Conservation (phyloP, 1,140 invertebrate species). For the Hyposmocoma kahamanoa region DNA sequence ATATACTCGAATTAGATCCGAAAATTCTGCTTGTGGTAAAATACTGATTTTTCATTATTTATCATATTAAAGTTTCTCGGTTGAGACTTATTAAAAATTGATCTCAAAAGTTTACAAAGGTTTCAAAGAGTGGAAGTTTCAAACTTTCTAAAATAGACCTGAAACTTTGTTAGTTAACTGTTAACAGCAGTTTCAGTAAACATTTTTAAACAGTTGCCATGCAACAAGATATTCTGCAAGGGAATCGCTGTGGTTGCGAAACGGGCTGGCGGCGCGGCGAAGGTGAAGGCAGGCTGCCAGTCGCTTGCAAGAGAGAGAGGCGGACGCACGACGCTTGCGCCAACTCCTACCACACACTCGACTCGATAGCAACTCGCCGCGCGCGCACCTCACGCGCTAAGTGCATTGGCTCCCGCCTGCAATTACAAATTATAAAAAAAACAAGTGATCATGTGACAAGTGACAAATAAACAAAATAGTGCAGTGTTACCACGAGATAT, state of each 20-base stretch:
- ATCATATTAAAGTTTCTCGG: no score
- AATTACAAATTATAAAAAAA: constrained; percentile 24
- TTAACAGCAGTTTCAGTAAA: constrained; percentile 13
- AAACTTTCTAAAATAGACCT: no score
- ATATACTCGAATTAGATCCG: no score
- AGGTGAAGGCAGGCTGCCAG: constrained; percentile 33
- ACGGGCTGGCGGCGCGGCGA: constrained; percentile 51
- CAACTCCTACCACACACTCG: constrained; percentile 10
- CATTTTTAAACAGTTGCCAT: constrained; percentile 62
- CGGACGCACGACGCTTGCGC: constrained; percentile 26
- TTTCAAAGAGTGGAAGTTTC: no score
- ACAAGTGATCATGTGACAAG: constrained; percentile 20
- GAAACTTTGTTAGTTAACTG: no score
- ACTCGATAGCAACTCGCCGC: constrained; percentile 28
- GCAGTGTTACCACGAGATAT: constrained; percentile 11
- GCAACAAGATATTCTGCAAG: constrained; percentile 61
- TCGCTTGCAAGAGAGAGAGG: constrained; percentile 57
- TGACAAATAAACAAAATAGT: constrained; percentile 25
- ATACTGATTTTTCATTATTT: no score
- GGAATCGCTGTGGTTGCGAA: constrained; percentile 53
- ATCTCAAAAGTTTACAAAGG: no score
- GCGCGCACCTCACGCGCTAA: constrained; percentile 38
- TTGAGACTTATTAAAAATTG: no score
- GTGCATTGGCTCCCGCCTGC: constrained; percentile 15
- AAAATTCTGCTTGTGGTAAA: no score